Evolutionary conservation across 2,888 invertebrate species (phyloP), one percentile per base, ranked within the genome.

Genomic region (Drosophila robusta): DNA sequence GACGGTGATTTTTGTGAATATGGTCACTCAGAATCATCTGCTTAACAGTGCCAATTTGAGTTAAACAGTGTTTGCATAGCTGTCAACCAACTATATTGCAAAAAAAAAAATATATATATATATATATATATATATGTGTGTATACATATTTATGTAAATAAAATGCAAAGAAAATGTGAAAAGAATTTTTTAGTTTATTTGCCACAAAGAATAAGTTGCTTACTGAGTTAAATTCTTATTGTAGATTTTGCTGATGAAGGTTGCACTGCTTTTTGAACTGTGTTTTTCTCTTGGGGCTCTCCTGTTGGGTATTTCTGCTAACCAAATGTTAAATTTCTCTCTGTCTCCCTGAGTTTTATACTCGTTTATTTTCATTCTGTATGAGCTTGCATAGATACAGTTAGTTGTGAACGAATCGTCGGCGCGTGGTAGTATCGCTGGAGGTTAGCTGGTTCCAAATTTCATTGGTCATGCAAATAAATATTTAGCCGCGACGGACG

Each of bases 331-430:
- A 52, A n/a, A 11, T 54, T 39, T 32, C 49, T 32, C 8, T 44
- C 9, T 36, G 26, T 14, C 32, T 34, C 26, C 8, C 16, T 38
- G 12, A 55, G 34, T 56, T 55, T 38, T 18, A 26, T 41, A 65
- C 51, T 67, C 41, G 41, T 54, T 54, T 58, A 39, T 26, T 42
- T 52, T 42, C 6, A 24, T 52, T 36, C 29, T 70, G 49, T 42
- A 52, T 42, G 58, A 36, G 58, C 24, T 54, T 44, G 18, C 55
- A 56, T 49, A 60, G 60, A 71, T 60, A 71, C 65, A 71, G 71
- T 66, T 71, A 75, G 76, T 75, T 75, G 75, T 67, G 46, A 66
- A 67, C 75, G 70, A 75, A 66, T 56, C 56, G 75, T 62, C 70
- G 67, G 58, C 58, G 56, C 46, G 66, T 58, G 34, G 16, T 39